Conservation (phyloP, 2,888 invertebrate genomes). For the Danaus chrysippus region DNA sequence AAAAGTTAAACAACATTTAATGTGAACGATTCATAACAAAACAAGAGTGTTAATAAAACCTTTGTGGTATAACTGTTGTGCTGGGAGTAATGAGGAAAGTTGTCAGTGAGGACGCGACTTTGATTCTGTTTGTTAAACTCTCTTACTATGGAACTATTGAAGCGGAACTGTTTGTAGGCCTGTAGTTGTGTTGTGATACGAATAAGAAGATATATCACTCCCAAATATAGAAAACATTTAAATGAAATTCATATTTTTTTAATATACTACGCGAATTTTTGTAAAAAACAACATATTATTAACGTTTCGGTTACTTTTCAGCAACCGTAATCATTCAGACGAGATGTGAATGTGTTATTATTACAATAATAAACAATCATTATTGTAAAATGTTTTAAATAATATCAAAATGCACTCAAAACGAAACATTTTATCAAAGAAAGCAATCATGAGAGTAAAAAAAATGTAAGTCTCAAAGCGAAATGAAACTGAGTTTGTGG, state of each 20-base stretch:
- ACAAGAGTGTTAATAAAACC: background rate
- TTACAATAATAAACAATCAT: too few species aligned
- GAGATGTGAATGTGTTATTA: too few species aligned
- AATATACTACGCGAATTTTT: too few species aligned
- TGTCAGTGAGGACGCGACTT: background rate
- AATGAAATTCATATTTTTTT: too few species aligned
- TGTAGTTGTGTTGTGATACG: background rate
- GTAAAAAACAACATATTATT: too few species aligned
- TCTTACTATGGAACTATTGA: background rate
- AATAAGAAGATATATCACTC: too few species aligned
- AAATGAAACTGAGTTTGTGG: background rate
- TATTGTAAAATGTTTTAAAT: background rate
- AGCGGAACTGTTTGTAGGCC: slow-evolving; percentile 3
- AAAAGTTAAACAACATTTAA: too few species aligned
- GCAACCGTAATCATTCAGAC: too few species aligned
- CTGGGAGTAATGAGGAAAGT: slow-evolving; percentile 14
- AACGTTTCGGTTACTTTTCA: too few species aligned
- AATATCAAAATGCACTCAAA: background rate
- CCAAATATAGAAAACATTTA: too few species aligned
- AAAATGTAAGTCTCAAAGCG: background rate
- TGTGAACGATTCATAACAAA: too few species aligned
- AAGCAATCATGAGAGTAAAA: background rate
- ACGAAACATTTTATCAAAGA: background rate
- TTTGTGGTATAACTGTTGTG: background rate
- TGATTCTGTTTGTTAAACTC: background rate